Conservation (phyloP, 1,140 invertebrate genomes). For the Sycophila sp. region DNA sequence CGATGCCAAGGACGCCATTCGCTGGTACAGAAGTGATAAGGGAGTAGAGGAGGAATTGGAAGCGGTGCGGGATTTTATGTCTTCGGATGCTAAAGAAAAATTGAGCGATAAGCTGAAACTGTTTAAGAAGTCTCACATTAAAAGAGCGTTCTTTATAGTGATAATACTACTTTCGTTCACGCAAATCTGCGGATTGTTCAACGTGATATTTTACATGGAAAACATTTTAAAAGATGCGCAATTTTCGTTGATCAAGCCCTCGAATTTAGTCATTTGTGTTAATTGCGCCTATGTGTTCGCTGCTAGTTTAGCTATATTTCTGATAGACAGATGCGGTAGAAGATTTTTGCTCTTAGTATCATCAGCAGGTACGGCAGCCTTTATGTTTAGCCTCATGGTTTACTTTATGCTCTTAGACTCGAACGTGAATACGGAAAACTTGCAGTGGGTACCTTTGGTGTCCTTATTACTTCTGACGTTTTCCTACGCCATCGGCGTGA, state of each 20-base stretch:
- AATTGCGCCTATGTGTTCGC: conserved; percentile 72
- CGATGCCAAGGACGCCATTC: conserved; percentile 67
- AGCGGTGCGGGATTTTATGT: conserved; percentile 18
- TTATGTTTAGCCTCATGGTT: conserved; percentile 68
- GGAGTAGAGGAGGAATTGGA: conserved; percentile 12
- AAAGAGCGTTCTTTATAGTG: conserved; percentile 72
- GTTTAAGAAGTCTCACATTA: conserved; percentile 34
- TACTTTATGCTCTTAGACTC: conserved; percentile 72
- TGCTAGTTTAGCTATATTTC: conserved; percentile 64
- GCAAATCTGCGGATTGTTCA: conserved; percentile 79
- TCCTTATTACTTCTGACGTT: conserved; percentile 37
- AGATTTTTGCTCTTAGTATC: conserved; percentile 74
- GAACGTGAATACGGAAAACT: conserved; percentile 53
- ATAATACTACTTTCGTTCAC: conserved; percentile 77
- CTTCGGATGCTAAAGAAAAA: not conserved
- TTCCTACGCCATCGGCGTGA: conserved; percentile 67
- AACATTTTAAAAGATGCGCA: conserved; percentile 75
- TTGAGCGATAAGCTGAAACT: not conserved
- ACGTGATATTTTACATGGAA: conserved; percentile 78
- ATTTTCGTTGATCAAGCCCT: conserved; percentile 59
- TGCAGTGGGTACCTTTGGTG: conserved; percentile 44
- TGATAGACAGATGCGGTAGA: conserved; percentile 79
- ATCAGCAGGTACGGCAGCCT: conserved; percentile 63
- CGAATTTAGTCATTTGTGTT: conserved; percentile 72
- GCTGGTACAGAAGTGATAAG: conserved; percentile 22